Evolutionary conservation across 2,113 vertebrate species (phyloP).

Genomic region (Ariopsis seemanni): DNA sequence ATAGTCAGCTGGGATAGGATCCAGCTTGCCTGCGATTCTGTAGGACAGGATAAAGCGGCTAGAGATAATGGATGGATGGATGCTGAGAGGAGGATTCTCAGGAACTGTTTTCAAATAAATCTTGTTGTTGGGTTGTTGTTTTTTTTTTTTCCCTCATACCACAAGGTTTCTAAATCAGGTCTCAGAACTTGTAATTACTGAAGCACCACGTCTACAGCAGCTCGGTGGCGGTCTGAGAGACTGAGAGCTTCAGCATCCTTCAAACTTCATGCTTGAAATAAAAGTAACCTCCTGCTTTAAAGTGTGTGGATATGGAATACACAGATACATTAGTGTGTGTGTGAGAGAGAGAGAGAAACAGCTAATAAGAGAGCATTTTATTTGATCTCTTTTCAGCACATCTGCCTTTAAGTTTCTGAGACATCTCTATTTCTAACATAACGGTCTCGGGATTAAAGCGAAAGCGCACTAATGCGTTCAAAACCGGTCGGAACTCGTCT

Average conservation of each 20-base stretch:
- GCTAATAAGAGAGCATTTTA: not conserved
- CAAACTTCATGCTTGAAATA: not conserved
- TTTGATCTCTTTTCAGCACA: not conserved
- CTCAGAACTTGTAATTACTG: conserved; percentile 40
- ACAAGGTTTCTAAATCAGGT: conserved; percentile 40
- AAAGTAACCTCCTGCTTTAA: not conserved
- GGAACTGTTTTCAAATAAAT: conserved; percentile 22
- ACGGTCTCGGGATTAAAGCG: not conserved
- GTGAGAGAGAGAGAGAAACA: not conserved
- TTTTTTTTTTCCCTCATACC: not conserved
- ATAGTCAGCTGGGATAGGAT: too few species aligned
- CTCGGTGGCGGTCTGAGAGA: conserved; percentile 17
- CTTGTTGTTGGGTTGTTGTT: not conserved
- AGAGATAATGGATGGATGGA: too few species aligned
- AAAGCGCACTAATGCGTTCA: not conserved
- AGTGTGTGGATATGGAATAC: not conserved
- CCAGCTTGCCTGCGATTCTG: too few species aligned
- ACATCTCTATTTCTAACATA: not conserved
- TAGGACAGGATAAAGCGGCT: too few species aligned
- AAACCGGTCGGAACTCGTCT: conserved; percentile 44
- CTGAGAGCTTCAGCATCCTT: conserved; percentile 17
- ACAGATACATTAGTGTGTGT: not conserved
- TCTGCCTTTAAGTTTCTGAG: not conserved
- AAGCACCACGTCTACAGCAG: conserved; percentile 31
- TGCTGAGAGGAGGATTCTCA: not conserved